Evolutionary conservation across 2,113 vertebrate genomes (phyloP).

Genomic region (Bubo scandiacus): DNA sequence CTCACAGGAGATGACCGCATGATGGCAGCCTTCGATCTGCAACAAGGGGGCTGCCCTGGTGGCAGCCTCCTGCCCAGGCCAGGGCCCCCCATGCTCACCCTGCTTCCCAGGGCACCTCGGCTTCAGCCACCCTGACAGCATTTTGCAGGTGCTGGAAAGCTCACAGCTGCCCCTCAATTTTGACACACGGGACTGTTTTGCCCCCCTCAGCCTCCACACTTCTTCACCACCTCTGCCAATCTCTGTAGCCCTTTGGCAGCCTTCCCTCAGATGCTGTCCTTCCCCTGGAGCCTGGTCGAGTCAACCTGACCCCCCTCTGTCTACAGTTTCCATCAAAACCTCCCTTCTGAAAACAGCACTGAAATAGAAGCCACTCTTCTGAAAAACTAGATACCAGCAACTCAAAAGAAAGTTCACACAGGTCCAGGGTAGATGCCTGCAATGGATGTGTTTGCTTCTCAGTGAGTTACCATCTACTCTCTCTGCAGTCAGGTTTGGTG

Average conservation of each 20-base stretch:
- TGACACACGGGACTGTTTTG: not conserved
- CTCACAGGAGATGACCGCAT: accelerated
- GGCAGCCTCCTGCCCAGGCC: not conserved
- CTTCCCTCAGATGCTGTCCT: not conserved
- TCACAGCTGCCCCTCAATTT: not conserved
- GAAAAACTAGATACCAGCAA: not conserved
- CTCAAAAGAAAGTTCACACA: not conserved
- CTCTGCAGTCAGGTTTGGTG: not conserved
- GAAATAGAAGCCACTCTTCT: not conserved
- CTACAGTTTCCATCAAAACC: not conserved
- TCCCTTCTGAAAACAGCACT: not conserved
- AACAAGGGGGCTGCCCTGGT: accelerated
- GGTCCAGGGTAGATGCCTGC: accelerated
- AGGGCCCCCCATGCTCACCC: not conserved
- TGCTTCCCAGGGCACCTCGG: not conserved
- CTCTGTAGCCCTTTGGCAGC: not conserved
- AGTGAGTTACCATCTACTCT: no score
- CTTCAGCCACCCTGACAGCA: not conserved
- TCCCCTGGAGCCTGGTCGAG: not conserved
- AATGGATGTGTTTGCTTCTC: not conserved
- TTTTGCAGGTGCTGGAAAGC: not conserved
- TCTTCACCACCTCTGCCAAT: not conserved
- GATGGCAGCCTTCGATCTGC: not conserved
- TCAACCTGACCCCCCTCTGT: accelerated
- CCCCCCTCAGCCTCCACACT: not conserved